Percentiles rank a stretch among this genome's conserved stretches.
These are phyloP conservation scores for Pluvianellus socialis DNA, from an alignment of 2,113 vertebrate species.

Conservation along the genomic window DNA sequence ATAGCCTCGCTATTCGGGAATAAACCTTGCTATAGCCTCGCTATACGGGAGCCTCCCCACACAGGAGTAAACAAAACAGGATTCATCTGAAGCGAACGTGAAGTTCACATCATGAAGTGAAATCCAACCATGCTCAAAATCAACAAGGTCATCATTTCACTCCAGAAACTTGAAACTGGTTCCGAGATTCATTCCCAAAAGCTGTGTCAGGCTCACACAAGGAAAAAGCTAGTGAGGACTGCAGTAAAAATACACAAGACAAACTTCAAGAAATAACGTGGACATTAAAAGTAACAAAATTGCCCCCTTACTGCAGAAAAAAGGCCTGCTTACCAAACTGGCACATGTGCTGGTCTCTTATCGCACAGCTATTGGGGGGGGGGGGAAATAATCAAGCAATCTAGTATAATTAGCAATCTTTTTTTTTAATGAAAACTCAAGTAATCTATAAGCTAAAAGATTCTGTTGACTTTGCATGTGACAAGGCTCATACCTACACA, in stretches of 20 bases:
- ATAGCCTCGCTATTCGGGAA: too few species aligned
- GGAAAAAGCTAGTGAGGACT: not conserved
- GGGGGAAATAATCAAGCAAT: not conserved
- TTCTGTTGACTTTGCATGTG: too few species aligned
- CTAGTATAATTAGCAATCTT: not conserved
- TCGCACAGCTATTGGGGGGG: not conserved
- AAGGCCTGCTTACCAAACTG: not conserved
- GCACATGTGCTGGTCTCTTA: not conserved
- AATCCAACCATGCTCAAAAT: not conserved
- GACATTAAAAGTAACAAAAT: not conserved
- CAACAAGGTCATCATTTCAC: not conserved
- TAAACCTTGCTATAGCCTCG: too few species aligned
- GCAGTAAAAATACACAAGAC: not conserved
- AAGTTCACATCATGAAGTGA: not conserved
- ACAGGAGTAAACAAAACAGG: not conserved
- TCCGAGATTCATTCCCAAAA: not conserved
- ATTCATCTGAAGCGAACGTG: not conserved
- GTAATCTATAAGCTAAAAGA: not conserved
- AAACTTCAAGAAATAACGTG: not conserved
- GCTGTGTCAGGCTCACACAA: not conserved
- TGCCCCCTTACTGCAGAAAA: not conserved
- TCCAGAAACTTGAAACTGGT: not conserved
- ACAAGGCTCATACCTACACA: not conserved
- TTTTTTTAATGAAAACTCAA: not conserved
- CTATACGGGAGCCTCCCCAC: too few species aligned